phyloP scores from a whole-genome alignment of 2,113 vertebrate species.

The Tragelaphus imberbis region DNA sequence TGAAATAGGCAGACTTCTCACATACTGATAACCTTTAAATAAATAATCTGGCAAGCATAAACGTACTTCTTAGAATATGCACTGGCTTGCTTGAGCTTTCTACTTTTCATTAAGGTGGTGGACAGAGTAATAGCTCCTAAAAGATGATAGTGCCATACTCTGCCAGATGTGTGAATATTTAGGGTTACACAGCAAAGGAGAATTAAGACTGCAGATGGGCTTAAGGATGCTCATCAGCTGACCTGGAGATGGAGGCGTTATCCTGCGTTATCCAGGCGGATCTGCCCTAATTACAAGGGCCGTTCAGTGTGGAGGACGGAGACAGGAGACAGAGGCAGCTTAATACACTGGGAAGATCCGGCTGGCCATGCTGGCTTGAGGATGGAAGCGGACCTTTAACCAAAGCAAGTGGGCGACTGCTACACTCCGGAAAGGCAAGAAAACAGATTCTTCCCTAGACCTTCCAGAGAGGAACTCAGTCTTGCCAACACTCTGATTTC shows the following conservation, averaged over 20 bases:
- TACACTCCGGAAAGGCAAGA: not conserved
- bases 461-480: not conserved
- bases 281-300: not conserved
- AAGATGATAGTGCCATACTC: not conserved
- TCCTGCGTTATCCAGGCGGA: not conserved
- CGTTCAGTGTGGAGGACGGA: not conserved
- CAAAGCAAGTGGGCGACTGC: not conserved
- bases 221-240: not conserved
- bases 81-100: not conserved
- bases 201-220: not conserved
- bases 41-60: too few species aligned
- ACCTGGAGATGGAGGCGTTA: not conserved
- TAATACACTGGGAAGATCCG: not conserved
- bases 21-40: not conserved
- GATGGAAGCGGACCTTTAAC: not conserved
- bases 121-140: not conserved
- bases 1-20: not conserved
- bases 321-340: not conserved
- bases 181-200: not conserved
- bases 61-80: rapidly evolving
- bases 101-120: not conserved
- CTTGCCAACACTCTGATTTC: not conserved
- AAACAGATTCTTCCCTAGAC: not conserved
- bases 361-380: too few species aligned
- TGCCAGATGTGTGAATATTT: not conserved